Evolutionary conservation across 1,140 invertebrate genomes (phyloP).

Genomic region (Oppia nitens): DNA sequence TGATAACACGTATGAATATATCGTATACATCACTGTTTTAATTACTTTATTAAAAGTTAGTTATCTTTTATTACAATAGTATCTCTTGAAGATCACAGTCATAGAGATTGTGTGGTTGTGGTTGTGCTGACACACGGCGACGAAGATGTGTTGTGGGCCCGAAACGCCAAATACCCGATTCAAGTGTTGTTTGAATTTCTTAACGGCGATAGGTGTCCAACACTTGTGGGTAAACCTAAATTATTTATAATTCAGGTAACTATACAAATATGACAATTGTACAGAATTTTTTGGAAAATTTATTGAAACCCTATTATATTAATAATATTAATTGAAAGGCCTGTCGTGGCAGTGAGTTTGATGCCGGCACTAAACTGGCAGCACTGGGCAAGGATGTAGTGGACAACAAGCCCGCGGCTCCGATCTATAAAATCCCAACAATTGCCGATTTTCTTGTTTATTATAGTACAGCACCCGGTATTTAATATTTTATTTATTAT

Average conservation of each 20-base stretch:
- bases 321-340: constrained; percentile 25
- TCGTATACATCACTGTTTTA: too few species aligned
- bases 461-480: constrained; percentile 58
- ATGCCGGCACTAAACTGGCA: constrained; percentile 35
- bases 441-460: constrained; percentile 86
- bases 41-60: too few species aligned
- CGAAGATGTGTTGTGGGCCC: constrained; percentile 64
- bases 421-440: constrained; percentile 59
- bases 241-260: constrained; percentile 68
- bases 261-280: background rate
- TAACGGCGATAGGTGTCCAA: constrained; percentile 63
- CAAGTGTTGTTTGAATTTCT: constrained; percentile 65
- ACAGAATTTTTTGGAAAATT: too few species aligned
- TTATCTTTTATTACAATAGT: too few species aligned
- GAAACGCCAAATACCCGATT: constrained; percentile 38
- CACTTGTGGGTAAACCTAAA: constrained; percentile 78
- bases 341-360: constrained; percentile 69
- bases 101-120: constrained; percentile 57
- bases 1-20: background rate
- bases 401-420: constrained; percentile 18
- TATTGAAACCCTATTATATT: background rate
- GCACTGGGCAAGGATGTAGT: constrained; percentile 13
- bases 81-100: constrained; percentile 45
- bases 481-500: background rate
- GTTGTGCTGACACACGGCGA: constrained; percentile 78